phyloP scores from a whole-genome alignment of 2,113 vertebrate species.

The Castor canadensis region DNA sequence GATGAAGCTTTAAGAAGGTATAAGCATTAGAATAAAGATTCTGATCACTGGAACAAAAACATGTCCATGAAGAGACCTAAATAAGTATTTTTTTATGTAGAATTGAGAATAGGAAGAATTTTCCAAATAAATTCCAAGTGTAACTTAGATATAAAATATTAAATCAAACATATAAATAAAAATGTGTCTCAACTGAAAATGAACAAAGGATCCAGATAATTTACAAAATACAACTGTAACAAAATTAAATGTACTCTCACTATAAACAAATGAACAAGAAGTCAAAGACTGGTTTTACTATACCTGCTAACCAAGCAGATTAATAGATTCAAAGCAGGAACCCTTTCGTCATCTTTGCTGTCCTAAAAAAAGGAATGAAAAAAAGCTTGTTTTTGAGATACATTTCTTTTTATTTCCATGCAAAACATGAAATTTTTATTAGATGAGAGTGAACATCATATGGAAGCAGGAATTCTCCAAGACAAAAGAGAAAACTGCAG shows the following conservation, averaged over 20 bases:
- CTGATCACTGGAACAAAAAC: not conserved
- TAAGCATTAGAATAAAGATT: not conserved
- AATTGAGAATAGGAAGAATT: not conserved
- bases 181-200: slow-evolving; percentile 5
- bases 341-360: slow-evolving; percentile 90
- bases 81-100: not conserved
- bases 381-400: slow-evolving; percentile 19
- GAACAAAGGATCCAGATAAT: not conserved
- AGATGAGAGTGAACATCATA: not conserved
- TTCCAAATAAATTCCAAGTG: slow-evolving; percentile 9
- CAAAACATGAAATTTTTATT: not conserved
- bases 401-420: slow-evolving; percentile 22
- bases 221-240: not conserved
- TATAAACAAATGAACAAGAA: slow-evolving; percentile 20
- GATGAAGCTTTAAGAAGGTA: slow-evolving; percentile 17
- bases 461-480: not conserved
- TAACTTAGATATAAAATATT: slow-evolving; percentile 13
- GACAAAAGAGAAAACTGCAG: not conserved
- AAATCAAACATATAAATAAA: slow-evolving; percentile 13
- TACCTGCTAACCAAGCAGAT: slow-evolving; percentile 99
- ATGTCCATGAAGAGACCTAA: not conserved
- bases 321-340: slow-evolving; percentile 95
- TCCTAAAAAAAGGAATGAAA: slow-evolving; percentile 83
- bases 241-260: not conserved
- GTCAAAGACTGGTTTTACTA: not conserved